Evolutionary conservation across 2,888 invertebrate species (phyloP).

Genomic region (Leucophora obtusa): DNA sequence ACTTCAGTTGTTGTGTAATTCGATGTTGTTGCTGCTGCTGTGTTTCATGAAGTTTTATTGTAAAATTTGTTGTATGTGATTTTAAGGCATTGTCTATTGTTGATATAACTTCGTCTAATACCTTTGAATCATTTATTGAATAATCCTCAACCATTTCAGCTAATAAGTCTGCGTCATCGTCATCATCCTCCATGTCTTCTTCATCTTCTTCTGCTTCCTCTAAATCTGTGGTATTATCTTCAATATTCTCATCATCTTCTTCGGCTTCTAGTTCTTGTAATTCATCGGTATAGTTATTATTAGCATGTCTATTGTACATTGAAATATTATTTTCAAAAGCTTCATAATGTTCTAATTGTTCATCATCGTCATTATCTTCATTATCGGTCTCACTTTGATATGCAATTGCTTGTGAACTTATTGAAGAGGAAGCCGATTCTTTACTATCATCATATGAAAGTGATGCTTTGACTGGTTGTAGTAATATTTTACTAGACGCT

Average conservation of each 20-base stretch:
- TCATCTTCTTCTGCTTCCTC: slow-evolving; percentile 18
- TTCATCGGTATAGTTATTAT: slow-evolving; percentile 45
- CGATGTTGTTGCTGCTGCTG: slow-evolving; percentile 39
- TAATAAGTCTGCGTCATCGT: slow-evolving; percentile 55
- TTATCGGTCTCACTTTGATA: slow-evolving; percentile 36
- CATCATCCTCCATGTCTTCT: neutral
- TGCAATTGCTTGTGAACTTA: slow-evolving; percentile 18
- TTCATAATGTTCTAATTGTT: slow-evolving; percentile 60
- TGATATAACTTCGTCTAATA: slow-evolving; percentile 56
- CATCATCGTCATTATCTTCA: slow-evolving; percentile 67
- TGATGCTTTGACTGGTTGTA: slow-evolving; percentile 53
- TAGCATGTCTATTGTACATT: slow-evolving; percentile 27
- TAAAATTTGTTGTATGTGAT: slow-evolving; percentile 38
- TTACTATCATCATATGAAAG: slow-evolving; percentile 51
- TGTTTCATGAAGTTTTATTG: neutral
- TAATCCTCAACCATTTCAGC: slow-evolving; percentile 61
- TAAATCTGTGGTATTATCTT: slow-evolving; percentile 23
- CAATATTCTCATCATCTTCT: slow-evolving; percentile 25
- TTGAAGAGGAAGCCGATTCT: slow-evolving; percentile 31
- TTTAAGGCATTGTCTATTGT: slow-evolving; percentile 53
- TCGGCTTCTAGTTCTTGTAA: slow-evolving; percentile 42
- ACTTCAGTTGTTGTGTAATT: neutral
- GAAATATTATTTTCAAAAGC: slow-evolving; percentile 60
- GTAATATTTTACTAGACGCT: slow-evolving; percentile 30
- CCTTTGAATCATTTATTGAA: slow-evolving; percentile 56